Evolutionary conservation across 2,797 vertebrate genomes (phyloP).

Genomic region (Sparidentex hasta): DNA sequence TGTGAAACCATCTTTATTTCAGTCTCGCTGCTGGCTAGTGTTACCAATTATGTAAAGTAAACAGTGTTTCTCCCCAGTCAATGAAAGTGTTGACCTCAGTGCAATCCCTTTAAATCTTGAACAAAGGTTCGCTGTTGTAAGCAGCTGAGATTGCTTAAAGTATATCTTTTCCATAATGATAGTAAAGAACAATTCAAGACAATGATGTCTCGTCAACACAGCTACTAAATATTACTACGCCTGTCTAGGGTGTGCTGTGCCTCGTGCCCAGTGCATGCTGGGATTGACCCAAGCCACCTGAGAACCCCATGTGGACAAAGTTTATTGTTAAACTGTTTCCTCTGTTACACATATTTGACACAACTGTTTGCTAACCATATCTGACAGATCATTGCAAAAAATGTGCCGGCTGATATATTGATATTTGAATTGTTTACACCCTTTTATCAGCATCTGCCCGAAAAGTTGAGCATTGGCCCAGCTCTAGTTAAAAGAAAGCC

Average conservation of each 20-base stretch:
- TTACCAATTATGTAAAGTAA: slow-evolving; percentile 17
- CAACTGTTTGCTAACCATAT: too few relatives aligned
- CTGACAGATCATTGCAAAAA: too few relatives aligned
- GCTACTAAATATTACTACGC: not conserved
- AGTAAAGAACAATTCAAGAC: not conserved
- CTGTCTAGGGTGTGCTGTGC: not conserved
- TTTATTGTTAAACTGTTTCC: too few relatives aligned
- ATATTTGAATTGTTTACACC: too few relatives aligned
- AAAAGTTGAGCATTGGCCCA: too few relatives aligned
- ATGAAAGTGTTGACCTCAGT: slow-evolving; percentile 4
- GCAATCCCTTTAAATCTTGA: not conserved
- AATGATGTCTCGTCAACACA: not conserved
- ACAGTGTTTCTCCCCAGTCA: slow-evolving; percentile 2
- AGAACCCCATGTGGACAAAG: not conserved
- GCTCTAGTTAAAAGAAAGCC: too few relatives aligned
- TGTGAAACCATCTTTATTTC: slow-evolving; percentile 6
- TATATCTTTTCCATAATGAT: not conserved
- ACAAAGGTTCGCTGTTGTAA: not conserved
- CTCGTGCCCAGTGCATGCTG: not conserved
- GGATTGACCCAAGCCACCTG: not conserved
- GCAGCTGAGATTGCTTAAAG: not conserved
- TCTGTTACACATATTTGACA: too few relatives aligned
- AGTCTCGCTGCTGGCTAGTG: not conserved
- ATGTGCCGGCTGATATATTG: too few relatives aligned
- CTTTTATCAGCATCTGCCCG: too few relatives aligned